Base-by-base conservation (phyloP, 2,113 vertebrate genomes). In the Ovibos moschatus region DNA sequence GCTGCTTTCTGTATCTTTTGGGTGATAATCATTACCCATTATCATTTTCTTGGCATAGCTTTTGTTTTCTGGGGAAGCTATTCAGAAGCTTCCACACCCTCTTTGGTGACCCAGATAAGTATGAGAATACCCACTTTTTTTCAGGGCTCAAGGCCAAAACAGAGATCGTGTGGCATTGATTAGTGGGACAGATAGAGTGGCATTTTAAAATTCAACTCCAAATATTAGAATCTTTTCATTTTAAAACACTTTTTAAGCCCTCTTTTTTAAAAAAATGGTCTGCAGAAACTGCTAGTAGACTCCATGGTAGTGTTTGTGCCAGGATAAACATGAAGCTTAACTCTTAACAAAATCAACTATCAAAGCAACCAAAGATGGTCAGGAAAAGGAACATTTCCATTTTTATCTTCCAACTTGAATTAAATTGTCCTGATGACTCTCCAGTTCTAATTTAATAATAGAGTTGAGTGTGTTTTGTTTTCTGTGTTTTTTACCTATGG, bases 191-290 rank as follows among this genome's bases (percentile, higher is more conserved):
- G 58, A 83, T 33, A 71, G 57, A 50, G 2, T 12, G 25, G 17
- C 64, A 50, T 57, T 93, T 95, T 40, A 91, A 94, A 62, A 89
- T 97, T 95, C 51, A 79, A 40, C 33, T 97, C 12, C 71, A 87
- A 91, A 81, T 47, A 12, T 89, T 71, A 95, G 74, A 95, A 78
- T 94, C 6, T 62, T 93, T 94, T 90, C 28, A 16, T 86, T 95
- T 91, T 43, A 89, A 82, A 95, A 76, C 9, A 45, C 33, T 43
- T 95, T 93, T 87, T 50, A 83, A 74, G 33, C 12, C 6, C 13
- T 13, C 14, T 8, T 76, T 43, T 7, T n/a, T n/a, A 3, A 43
- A 76, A 43, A 55, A 92, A 45, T 27, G 25, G 27, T 36, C 28
- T 78, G 5, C 89, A 40, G 21, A 95, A 95, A 92, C 45, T 60